Evolutionary conservation across 2,113 vertebrate species (phyloP), one percentile per base, ranked within the genome.

Genomic region (Otis tarda): DNA sequence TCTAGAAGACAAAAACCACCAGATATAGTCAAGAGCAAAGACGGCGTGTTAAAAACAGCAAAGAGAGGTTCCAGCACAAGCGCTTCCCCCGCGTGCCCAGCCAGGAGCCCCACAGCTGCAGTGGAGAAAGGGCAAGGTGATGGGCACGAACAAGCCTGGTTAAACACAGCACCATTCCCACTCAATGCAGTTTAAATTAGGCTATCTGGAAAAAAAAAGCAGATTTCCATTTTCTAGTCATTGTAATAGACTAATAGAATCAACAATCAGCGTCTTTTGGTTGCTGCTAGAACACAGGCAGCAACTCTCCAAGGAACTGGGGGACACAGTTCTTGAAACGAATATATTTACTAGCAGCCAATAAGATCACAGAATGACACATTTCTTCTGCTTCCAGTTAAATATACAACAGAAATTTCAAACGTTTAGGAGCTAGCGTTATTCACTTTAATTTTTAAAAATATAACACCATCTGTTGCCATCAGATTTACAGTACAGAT

Each of bases 351-450:
- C 57, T 9, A 69, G 50, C 7, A 91, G 75, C 64, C 92, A 89
- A 4, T 75, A 18, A 71, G 76, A 74, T 14, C 87, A 67, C 0
- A 0, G 28, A 63, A 86, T 71, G 83, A 93, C 93, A 89, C n/a
- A 50, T 79, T 87, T 92, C 69, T 90, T 81, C 83, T 84, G 86
- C 83, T 94, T 75, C 30, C 5, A 92, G 91, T 89, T 93, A 89
- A 94, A 96, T 94, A 95, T 78, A 92, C 69, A 93, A 79, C 89
- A 77, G 94, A 89, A 95, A 89, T 63, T 78, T 94, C 82, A 90
- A 93, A 91, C 82, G 63, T 85, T 90, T 91, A 88, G 87, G 73
- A 76, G 64, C 56, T 83, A 93, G 93, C 12, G 7, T 82, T 81
- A 93, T 84, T 87, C 89, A 45, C 76, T 94, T 91, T 76, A 78